These are phyloP conservation scores for Stenodema calcarata DNA, from an alignment of 2,888 invertebrate species.

Conservation along the genomic window DNA sequence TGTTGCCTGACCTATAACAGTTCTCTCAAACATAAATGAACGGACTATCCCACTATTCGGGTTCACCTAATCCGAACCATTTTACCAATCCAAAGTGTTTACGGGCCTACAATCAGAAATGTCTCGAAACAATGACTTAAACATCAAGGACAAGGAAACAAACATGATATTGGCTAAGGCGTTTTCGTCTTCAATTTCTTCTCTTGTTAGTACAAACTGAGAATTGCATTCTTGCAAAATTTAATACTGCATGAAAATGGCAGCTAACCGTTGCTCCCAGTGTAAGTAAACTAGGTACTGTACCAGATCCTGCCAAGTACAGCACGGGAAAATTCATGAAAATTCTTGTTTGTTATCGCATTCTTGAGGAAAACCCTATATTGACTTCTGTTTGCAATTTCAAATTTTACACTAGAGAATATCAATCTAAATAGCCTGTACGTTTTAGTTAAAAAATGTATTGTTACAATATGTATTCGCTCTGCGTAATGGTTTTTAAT, in stretches of 20 bases:
- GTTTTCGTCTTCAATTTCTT: conserved; percentile 42
- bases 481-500: too few species aligned
- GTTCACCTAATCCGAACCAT: too few species aligned
- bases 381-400: background rate
- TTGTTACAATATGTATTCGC: too few species aligned
- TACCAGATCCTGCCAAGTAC: conserved; percentile 51
- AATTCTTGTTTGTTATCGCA: conserved; percentile 19
- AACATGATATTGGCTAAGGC: conserved; percentile 41
- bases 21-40: too few species aligned
- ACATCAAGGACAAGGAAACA: conserved; percentile 15
- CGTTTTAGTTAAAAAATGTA: too few species aligned
- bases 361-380: background rate
- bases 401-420: background rate
- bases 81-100: too few species aligned
- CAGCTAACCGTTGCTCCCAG: conserved; percentile 51
- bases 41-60: too few species aligned
- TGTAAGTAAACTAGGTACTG: conserved; percentile 53
- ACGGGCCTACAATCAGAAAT: too few species aligned
- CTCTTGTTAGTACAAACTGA: conserved; percentile 37
- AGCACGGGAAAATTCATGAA: conserved; percentile 52
- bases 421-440: background rate
- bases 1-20: too few species aligned
- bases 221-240: conserved; percentile 48
- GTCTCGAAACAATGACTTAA: too few species aligned
- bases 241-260: conserved; percentile 50